A percentile compares a stretch with the other conserved stretches of the same genome.
Evolutionary conservation across 2,888 invertebrate species (phyloP).

Genomic region (Thereva unica): DNA sequence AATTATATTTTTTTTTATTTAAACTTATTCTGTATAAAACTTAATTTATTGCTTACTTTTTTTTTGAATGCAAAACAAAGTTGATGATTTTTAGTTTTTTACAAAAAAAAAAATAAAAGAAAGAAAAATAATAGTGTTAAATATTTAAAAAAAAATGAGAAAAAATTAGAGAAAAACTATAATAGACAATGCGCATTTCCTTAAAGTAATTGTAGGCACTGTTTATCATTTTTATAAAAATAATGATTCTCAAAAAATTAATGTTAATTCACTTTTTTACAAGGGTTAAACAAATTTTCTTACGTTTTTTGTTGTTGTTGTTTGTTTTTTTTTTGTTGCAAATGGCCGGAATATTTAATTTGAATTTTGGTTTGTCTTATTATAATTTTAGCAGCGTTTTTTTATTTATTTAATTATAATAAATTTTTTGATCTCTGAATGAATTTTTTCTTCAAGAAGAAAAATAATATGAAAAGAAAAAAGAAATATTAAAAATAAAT

Average conservation of each 20-base stretch:
- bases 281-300: slow-evolving; percentile 1
- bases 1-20: too few species aligned
- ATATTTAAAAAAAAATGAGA: too few species aligned
- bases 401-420: too few species aligned
- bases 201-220: slow-evolving; percentile 35
- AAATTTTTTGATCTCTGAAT: background rate
- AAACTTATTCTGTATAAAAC: too few species aligned
- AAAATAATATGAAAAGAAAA: background rate
- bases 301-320: background rate
- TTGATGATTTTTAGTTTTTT: too few species aligned
- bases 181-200: background rate
- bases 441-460: slow-evolving; percentile 5
- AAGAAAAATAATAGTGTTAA: too few species aligned
- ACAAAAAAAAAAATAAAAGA: too few species aligned
- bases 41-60: too few species aligned
- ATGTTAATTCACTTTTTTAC: slow-evolving; percentile 31
- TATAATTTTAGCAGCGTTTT: too few species aligned
- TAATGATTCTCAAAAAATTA: slow-evolving; percentile 30
- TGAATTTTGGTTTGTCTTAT: too few species aligned
- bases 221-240: slow-evolving; percentile 30
- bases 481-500: background rate
- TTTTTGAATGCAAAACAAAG: too few species aligned
- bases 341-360: background rate
- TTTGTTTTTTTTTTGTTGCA: slow-evolving; percentile 6
- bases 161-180: too few species aligned